These are phyloP conservation scores for Pandemis corylana DNA, from an alignment of 2,888 invertebrate genomes.

Conservation along the genomic window DNA sequence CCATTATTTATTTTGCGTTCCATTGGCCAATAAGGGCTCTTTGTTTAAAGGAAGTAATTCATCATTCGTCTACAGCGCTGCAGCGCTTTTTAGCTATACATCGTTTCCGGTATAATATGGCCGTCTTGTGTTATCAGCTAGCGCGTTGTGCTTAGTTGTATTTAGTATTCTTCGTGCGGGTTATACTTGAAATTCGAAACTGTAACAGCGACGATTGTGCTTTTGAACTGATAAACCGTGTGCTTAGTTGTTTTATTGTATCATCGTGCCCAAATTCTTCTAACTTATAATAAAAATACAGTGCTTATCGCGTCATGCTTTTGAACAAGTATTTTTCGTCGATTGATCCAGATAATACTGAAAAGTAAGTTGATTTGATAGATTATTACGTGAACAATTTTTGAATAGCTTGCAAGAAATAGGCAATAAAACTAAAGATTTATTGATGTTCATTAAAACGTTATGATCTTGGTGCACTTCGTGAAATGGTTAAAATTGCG, in stretches of 20 bases:
- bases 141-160: slow-evolving; percentile 31
- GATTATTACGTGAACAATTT: slow-evolving; percentile 11
- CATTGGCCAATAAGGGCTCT: slow-evolving; percentile 17
- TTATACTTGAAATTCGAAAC: slow-evolving; percentile 26
- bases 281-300: neutral
- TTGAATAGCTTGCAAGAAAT: too few relatives aligned
- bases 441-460: too few relatives aligned
- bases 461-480: too few relatives aligned
- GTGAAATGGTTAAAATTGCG: too few relatives aligned
- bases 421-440: too few relatives aligned
- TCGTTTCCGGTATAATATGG: slow-evolving; percentile 37
- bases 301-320: slow-evolving; percentile 48
- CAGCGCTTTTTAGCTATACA: slow-evolving; percentile 31
- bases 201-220: slow-evolving; percentile 1
- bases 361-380: slow-evolving; percentile 51
- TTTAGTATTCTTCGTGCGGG: neutral
- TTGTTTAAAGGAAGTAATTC: slow-evolving; percentile 17
- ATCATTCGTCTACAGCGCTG: slow-evolving; percentile 22
- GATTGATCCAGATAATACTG: slow-evolving; percentile 48
- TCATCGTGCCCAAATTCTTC: neutral
- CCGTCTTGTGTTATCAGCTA: slow-evolving; percentile 29
- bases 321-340: slow-evolving; percentile 66
- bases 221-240: slow-evolving; percentile 12
- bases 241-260: neutral
- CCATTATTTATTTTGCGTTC: neutral